phyloP scores from a whole-genome alignment of 2,113 vertebrate species.

The Xiphorhynchus elegans region DNA sequence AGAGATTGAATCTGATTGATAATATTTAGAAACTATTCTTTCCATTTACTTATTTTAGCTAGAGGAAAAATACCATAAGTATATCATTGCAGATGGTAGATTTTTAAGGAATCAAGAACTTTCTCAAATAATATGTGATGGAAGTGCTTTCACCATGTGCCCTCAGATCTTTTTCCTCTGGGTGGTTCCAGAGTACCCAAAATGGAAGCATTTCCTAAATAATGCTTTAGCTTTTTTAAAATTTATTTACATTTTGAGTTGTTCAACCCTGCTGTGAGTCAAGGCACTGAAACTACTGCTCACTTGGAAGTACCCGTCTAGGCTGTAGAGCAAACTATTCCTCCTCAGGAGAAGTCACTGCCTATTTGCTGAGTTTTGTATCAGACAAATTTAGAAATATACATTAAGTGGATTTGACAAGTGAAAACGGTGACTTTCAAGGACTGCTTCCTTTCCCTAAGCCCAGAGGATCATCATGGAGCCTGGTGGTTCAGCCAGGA shows the following conservation, averaged over 20 bases:
- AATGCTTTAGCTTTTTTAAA: background rate
- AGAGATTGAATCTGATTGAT: background rate
- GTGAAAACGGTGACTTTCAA: background rate
- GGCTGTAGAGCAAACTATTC: background rate
- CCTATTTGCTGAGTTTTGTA: background rate
- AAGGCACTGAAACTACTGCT: background rate
- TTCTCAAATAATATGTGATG: background rate
- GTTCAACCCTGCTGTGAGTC: background rate
- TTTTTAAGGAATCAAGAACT: background rate
- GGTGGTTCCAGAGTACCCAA: background rate
- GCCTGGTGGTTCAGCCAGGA: background rate
- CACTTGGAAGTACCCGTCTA: background rate
- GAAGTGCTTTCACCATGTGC: background rate
- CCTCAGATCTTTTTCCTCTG: background rate
- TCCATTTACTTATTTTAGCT: background rate
- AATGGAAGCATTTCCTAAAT: background rate
- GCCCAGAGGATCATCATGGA: background rate
- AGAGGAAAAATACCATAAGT: background rate
- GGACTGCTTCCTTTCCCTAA: background rate
- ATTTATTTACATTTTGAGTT: background rate
- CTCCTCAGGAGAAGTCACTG: background rate
- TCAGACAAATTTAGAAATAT: background rate
- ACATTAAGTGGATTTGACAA: background rate
- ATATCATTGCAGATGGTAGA: background rate
- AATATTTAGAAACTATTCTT: background rate